Base-by-base conservation (phyloP, 2,797 vertebrate genomes). In the Silurus aristotelis region DNA sequence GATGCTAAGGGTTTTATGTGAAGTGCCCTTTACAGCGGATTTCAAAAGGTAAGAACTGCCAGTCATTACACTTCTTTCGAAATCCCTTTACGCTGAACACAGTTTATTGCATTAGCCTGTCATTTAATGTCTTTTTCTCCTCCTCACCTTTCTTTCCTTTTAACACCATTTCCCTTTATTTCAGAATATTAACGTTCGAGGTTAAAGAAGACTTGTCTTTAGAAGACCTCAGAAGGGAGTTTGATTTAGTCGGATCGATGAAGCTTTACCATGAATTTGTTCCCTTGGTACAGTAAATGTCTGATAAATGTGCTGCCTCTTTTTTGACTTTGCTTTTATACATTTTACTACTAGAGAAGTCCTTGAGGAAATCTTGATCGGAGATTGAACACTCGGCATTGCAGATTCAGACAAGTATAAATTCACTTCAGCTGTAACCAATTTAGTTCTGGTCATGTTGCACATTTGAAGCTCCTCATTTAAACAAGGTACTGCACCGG, bases 1-100 rank as follows among this genome's bases (percentile, higher is more conserved):
- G 92, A 97, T 96, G 96, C 95, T 96, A 88, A 95, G 94, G 82
- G 92, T 96, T 80, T 94, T 97, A 9, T 95, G 91, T 87, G 96
- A 96, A 92, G 91, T 90, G 88, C 88, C 89, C 13, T 81, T 89
- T 17, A 64, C 80, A 12, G 83, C 82, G 12, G 81, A 83, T 67
- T 85, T 46, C 48, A 80, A 82, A 75, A 82, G 76, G 90, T 91
- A 89, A 89, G 87, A 86, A 4, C 9, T 66, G 10, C 46, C 31
- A 25, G 9, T 19, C 27, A 12, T 60, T 72, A 22, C 64, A 56
- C 48, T 72, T 83, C 22, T 78, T 80, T 52, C 19, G 73, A 12
- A 63, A 72, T 61, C 55, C 55, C 56, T 83, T 83, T 22, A 43
- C n/a, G 15, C n/a, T 20, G n/a, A 81, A 13, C 27, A 10, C 70